Base-by-base conservation (phyloP, 2,888 invertebrate species). In the Melanotus villosus region DNA sequence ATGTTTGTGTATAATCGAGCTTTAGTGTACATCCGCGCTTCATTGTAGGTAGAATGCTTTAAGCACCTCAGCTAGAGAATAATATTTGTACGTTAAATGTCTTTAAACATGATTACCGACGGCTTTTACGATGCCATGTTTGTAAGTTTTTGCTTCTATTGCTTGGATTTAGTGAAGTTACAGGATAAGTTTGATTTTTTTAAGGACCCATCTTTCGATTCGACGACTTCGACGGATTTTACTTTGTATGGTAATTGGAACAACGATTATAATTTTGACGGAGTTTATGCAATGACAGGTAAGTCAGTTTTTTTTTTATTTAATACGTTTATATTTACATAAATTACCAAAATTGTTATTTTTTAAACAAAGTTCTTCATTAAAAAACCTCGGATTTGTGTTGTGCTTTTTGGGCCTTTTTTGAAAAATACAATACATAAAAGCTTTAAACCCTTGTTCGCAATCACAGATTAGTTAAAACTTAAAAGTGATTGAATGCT, bases 71-170 rank as follows among this genome's bases (percentile, higher is more conserved):
- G 16, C 2, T 12, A 1, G 1, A 7, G 14, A 41, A 18, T 4
- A 19, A 14, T 4, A 47, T 19, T 7, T 3, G 7, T 7, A 26
- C 3, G 3, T 7, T 7, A 26, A 7, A n/a, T n/a, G n/a, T n/a
- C n/a, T n/a, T n/a, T 7, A 26, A 26, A 26, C 26, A 26, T 26
- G 38, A 12, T 23, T 21, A 12, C 3, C 38, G 14, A 38, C 12
- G 47, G 47, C 21, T 56, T 56, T 56, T 21, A 12, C 12, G 36
- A 38, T 4, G 5, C 0, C 0, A 3, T 56, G 2, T 36, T 56
- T 56, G 56, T 56, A 56, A 38, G 56, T 56, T 54, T 7, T 26
- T 32, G 23, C 23, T 14, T 52, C 16, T 10, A 3, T 5, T 12
- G 14, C 26, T 3, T 7, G 7, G 4, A 7, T 26, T 3, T 26